These are phyloP conservation scores for Drosophila formosana DNA, from an alignment of 2,888 invertebrate species.

Conservation along the genomic window DNA sequence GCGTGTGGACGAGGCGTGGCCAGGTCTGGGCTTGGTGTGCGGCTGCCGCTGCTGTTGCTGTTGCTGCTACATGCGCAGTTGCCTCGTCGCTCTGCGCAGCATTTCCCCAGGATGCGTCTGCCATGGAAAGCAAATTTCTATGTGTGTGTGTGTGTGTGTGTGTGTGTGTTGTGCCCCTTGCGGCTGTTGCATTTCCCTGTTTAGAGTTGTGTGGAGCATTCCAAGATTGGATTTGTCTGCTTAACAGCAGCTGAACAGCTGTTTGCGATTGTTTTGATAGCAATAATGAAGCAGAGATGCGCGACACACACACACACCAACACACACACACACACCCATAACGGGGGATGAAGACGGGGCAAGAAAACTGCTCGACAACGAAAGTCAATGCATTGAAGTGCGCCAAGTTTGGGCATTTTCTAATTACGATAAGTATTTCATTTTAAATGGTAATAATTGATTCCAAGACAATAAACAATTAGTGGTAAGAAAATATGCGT, in stretches of 20 bases:
- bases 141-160: background rate
- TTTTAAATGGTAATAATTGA: too few relatives aligned
- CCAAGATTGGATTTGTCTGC: conserved; percentile 39
- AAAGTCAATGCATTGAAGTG: conserved; percentile 17
- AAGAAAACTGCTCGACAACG: conserved; percentile 5
- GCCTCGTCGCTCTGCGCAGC: conserved; percentile 55
- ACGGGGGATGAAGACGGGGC: conserved; percentile 1
- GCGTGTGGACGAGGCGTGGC: conserved; percentile 54
- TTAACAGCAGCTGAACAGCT: conserved; percentile 66
- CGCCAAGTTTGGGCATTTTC: conserved; percentile 21
- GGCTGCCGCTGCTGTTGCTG: background rate
- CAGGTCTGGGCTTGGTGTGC: conserved; percentile 16
- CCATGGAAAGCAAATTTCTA: conserved; percentile 9
- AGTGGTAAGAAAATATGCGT: too few relatives aligned
- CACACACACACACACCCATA: background rate
- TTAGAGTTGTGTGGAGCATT: conserved; percentile 30
- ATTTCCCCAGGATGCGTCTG: conserved; percentile 68
- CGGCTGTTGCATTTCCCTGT: conserved; percentile 70
- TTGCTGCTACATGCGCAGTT: conserved; percentile 62
- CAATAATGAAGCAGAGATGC: conserved; percentile 24
- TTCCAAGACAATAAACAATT: too few relatives aligned
- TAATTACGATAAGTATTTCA: background rate
- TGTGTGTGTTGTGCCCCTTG: conserved; percentile 42
- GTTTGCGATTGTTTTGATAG: conserved; percentile 56
- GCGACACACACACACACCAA: background rate